Conservation (phyloP, 2,113 vertebrate species). For the Petrocephalus microphthalmus region DNA sequence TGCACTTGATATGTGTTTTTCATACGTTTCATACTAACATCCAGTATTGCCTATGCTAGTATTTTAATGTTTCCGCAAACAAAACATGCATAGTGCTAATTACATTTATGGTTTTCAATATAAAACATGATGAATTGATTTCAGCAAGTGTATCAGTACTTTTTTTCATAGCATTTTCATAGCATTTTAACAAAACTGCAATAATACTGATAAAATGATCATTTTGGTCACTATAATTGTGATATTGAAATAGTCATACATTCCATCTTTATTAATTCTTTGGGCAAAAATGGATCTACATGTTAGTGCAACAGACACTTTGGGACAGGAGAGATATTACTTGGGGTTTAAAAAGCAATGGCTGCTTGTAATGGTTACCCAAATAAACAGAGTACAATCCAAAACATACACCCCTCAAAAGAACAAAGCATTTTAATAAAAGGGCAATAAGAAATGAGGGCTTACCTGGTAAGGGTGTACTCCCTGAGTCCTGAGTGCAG, state of each 20-base stretch:
- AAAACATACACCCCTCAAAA: neutral
- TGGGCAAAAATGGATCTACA: neutral
- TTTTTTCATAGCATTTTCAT: neutral
- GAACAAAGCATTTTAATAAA: neutral
- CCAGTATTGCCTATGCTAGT: neutral
- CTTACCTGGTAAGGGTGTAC: conserved; percentile 99
- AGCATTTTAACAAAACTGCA: neutral
- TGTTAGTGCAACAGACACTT: neutral
- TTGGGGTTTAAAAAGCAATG: neutral
- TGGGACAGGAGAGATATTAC: neutral
- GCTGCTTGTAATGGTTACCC: neutral
- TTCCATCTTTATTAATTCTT: neutral
- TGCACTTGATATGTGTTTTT: neutral
- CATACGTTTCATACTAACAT: neutral
- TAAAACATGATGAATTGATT: neutral
- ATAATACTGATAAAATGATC: neutral
- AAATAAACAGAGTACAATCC: neutral
- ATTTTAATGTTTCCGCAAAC: neutral
- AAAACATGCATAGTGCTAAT: neutral
- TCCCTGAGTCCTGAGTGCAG: conserved; percentile 99
- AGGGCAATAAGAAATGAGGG: conserved; percentile 26
- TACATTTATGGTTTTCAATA: neutral
- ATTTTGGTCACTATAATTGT: neutral
- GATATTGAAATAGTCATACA: neutral
- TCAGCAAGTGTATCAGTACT: neutral